phyloP scores from a whole-genome alignment of 2,113 vertebrate species.

The Nycticebus coucang region DNA sequence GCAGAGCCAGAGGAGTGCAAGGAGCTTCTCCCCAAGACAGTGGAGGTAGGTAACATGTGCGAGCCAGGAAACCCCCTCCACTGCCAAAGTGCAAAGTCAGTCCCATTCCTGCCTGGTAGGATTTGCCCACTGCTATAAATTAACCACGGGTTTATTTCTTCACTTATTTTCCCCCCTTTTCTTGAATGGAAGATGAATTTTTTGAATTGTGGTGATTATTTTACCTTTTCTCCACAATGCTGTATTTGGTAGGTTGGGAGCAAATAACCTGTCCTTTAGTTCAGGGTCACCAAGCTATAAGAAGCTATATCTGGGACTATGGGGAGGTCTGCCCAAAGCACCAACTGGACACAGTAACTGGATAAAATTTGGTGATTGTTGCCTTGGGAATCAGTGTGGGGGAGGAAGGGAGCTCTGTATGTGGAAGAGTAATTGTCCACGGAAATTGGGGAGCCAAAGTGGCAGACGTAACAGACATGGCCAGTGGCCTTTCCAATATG shows the following conservation, averaged over 20 bases:
- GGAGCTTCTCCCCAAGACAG: neutral
- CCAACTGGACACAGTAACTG: neutral
- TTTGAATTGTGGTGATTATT: neutral
- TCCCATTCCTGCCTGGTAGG: neutral
- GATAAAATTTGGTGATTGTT: neutral
- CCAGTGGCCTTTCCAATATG: neutral
- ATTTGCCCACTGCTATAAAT: accelerated
- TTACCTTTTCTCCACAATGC: neutral
- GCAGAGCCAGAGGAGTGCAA: neutral
- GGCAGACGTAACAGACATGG: too few species aligned
- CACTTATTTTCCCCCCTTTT: too few species aligned
- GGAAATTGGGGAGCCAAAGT: neutral
- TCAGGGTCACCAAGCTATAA: neutral
- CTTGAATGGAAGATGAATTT: neutral
- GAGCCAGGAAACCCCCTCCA: too few species aligned
- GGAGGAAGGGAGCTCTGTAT: neutral
- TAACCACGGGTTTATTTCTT: too few species aligned
- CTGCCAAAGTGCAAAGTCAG: accelerated
- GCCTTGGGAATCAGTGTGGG: neutral
- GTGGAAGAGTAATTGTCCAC: neutral
- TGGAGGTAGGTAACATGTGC: accelerated
- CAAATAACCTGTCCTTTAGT: neutral
- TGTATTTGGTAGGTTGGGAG: neutral
- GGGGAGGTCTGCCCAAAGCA: neutral
- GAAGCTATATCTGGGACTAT: neutral